These are phyloP conservation scores for Athalia circularis DNA, from an alignment of 2,888 invertebrate species.

Conservation along the genomic window DNA sequence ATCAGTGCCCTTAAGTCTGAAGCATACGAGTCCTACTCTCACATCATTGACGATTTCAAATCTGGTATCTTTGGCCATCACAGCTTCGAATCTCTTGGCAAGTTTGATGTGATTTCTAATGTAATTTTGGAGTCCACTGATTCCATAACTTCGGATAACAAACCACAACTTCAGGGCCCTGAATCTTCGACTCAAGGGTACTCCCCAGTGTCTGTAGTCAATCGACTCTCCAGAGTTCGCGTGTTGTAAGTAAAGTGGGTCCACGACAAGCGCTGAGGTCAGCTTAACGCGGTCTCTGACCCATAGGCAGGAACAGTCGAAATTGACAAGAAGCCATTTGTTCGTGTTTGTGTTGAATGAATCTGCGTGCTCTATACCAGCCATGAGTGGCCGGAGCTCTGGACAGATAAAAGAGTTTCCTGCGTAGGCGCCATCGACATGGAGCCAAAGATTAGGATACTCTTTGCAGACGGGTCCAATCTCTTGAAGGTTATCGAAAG, in stretches of 20 bases:
- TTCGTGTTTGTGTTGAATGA: slow-evolving; percentile 93
- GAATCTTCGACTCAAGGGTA: slow-evolving; percentile 89
- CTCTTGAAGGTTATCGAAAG: slow-evolving; percentile 88
- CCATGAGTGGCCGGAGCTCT: slow-evolving; percentile 82
- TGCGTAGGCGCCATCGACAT: slow-evolving; percentile 92
- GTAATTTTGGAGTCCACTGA: slow-evolving; percentile 87
- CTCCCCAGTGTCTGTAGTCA: slow-evolving; percentile 90
- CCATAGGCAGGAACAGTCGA: slow-evolving; percentile 92
- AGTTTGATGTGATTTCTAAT: slow-evolving; percentile 88
- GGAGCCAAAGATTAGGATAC: slow-evolving; percentile 85
- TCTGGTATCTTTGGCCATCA: slow-evolving; percentile 81
- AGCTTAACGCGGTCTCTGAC: slow-evolving; percentile 84
- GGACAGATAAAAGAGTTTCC: slow-evolving; percentile 92
- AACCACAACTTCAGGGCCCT: slow-evolving; percentile 93
- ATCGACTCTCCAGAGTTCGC: slow-evolving; percentile 84
- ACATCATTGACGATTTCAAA: slow-evolving; percentile 89
- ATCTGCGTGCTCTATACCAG: slow-evolving; percentile 84
- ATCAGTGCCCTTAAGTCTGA: slow-evolving; percentile 83
- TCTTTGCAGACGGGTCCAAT: slow-evolving; percentile 83
- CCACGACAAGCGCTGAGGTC: slow-evolving; percentile 89
- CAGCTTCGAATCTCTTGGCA: slow-evolving; percentile 84
- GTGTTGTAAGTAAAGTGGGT: slow-evolving; percentile 90
- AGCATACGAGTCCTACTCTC: slow-evolving; percentile 85
- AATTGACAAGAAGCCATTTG: slow-evolving; percentile 90
- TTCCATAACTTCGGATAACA: slow-evolving; percentile 87